Evolutionary conservation across 1,140 invertebrate genomes (phyloP), one percentile per base, ranked within the genome.

Genomic region (Leptinotarsa lineolata): DNA sequence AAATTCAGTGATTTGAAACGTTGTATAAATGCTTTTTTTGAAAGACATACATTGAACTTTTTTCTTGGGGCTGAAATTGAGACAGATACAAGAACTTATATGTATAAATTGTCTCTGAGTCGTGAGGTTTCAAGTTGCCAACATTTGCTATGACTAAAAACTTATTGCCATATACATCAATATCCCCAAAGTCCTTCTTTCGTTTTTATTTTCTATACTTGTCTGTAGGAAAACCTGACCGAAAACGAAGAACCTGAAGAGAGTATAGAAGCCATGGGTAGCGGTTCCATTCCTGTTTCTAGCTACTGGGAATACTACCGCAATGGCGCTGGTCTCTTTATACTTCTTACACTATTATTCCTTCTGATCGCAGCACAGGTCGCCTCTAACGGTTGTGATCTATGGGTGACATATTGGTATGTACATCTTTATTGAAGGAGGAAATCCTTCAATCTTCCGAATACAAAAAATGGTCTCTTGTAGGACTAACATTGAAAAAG

Each of bases 341-440:
- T 72, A 16, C 77, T 87, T 3, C 72, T 87, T 3, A 78, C 82
- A 0, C 76, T 88, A 3, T 12, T 84, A 0, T 8, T 82, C 13
- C 85, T 84, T 74, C 81, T 78, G n/a, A 68, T 88, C 24, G 59
- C 88, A 4, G 85, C 88, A 8, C 86, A 89, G 24, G 79, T 83
- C 0, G 81, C 83, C 11, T 87, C 84, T 4, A 89, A 86, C 46
- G 86, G 85, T 0, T 88, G 86, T 45, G 92, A 94, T 82, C 92
- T 89, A 76, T 94, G 92, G 92, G 84, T 93, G 0, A 89, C 90
- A 22, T 88, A 87, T 70, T 94, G 92, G 93, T 87, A 80, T 76
- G 63, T 58, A 16, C 30, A 30, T 54, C 13, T 54, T 2, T 2
- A 54, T n/a, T 30, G 30, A 30, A 30, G 30, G 30, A 30, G 8